Evolutionary conservation across 2,113 vertebrate species (phyloP), one percentile per base, ranked within the genome.

Genomic region (Mesembrinibis cayennensis): DNA sequence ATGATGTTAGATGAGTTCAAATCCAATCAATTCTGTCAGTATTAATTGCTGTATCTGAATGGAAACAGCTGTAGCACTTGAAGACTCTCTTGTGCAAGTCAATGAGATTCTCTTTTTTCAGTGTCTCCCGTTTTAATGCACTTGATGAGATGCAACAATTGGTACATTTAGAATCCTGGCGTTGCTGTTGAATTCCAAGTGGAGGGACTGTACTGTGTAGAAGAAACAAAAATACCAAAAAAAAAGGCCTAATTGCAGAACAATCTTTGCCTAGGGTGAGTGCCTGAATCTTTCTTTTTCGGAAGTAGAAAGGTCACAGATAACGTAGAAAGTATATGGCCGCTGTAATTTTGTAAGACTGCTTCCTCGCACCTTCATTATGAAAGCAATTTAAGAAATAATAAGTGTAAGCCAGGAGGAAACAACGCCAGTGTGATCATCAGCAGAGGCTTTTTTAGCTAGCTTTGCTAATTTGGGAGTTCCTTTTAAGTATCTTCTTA

Each of bases 31-130:
- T 91, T 93, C 82, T 89, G 88, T 84, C 83, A 78, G 82, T 96
- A 93, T 96, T 94, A 96, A 92, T 93, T 92, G 83, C 79, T 79
- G 25, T 76, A 82, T 95, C 56, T 95, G 89, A 95, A 95, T 91
- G 87, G 77, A 91, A 95, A 87, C 95, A 97, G 95, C 94, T 97
- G 94, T 89, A 96, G 73, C 77, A 56, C 83, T 97, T 87, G 77
- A 93, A 85, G 66, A 79, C 83, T 87, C 73, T 89, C 58, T 91
- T 45, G 62, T 94, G 81, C 87, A 93, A 93, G 52, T 96, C 83
- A 91, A 49, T 95, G 93, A 91, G 70, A 80, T 82, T 65, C 85
- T 83, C 50, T 91, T 76, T 89, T 84, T 87, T 85, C 87, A 61
- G 18, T 25, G 36, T 89, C 73, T 85, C 52, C 40, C 9, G 0